These are phyloP conservation scores for Ranitomeya variabilis DNA, from an alignment of 2,113 vertebrate species.

Conservation along the genomic window DNA sequence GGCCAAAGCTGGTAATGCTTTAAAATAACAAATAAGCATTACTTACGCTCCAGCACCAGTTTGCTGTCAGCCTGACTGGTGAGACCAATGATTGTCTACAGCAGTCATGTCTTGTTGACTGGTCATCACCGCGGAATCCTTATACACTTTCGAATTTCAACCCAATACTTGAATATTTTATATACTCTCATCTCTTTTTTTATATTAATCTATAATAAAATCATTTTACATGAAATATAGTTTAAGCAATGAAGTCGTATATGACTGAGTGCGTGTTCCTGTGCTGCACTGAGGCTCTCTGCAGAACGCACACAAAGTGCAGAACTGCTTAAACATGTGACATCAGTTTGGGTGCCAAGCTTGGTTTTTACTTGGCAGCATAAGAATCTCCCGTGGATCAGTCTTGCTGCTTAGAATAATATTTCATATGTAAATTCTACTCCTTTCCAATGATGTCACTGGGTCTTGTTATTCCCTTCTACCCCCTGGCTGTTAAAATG, in stretches of 20 bases:
- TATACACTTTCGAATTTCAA: no score
- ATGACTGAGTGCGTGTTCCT: neutral
- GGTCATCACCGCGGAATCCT: no score
- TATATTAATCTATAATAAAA: neutral
- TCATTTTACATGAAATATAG: neutral
- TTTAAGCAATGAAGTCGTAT: neutral
- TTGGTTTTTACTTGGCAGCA: constrained; percentile 50
- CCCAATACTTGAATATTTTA: neutral
- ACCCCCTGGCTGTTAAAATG: constrained; percentile 43
- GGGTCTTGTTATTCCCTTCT: constrained; percentile 49
- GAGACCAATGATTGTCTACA: no score
- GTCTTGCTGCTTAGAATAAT: constrained; percentile 55
- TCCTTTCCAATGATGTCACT: constrained; percentile 55
- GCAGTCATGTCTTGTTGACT: no score
- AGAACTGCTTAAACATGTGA: constrained; percentile 41
- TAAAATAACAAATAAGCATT: no score
- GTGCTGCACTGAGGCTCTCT: constrained; percentile 1
- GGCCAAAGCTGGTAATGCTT: no score
- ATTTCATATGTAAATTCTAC: constrained; percentile 57
- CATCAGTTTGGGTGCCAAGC: constrained; percentile 52
- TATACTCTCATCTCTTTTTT: neutral
- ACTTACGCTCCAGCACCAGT: no score
- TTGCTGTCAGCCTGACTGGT: no score
- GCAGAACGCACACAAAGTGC: constrained; percentile 18
- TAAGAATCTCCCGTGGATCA: constrained; percentile 51